These are phyloP conservation scores for Trachelus troglodyta DNA, from an alignment of 2,888 invertebrate species.

Conservation along the genomic window DNA sequence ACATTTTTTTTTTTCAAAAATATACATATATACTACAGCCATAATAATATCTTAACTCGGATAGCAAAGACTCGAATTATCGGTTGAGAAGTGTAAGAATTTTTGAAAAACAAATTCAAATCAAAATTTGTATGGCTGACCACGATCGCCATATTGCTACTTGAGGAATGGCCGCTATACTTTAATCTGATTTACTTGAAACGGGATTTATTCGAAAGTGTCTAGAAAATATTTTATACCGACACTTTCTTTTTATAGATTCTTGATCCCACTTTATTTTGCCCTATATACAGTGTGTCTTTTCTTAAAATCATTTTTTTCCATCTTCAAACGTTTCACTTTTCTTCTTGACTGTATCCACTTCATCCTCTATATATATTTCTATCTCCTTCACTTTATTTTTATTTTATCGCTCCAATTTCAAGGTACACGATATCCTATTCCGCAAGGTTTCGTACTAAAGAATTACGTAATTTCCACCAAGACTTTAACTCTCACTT, in stretches of 20 bases:
- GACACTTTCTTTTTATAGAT: not conserved
- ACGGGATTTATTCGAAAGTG: conserved; percentile 21
- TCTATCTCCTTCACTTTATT: conserved; percentile 11
- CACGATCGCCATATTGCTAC: not conserved
- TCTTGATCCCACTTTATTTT: not conserved
- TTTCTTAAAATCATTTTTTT: not conserved
- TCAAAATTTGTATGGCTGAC: not conserved
- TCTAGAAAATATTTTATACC: not conserved
- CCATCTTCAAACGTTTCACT: not conserved
- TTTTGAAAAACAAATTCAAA: no score
- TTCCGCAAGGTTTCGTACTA: not conserved
- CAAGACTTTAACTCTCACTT: not conserved
- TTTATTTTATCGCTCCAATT: conserved; percentile 30
- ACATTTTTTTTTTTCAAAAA: not conserved
- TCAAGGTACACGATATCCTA: not conserved
- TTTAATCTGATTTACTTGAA: not conserved
- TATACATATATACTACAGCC: not conserved
- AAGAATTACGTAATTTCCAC: not conserved
- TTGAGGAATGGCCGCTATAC: not conserved
- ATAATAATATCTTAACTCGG: not conserved
- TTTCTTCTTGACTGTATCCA: not conserved
- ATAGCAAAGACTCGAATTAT: no score
- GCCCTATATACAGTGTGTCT: not conserved
- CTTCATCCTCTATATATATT: not conserved
- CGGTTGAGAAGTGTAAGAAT: not conserved